Conservation (phyloP, 2,113 vertebrate species). For the Elachura formosa region DNA sequence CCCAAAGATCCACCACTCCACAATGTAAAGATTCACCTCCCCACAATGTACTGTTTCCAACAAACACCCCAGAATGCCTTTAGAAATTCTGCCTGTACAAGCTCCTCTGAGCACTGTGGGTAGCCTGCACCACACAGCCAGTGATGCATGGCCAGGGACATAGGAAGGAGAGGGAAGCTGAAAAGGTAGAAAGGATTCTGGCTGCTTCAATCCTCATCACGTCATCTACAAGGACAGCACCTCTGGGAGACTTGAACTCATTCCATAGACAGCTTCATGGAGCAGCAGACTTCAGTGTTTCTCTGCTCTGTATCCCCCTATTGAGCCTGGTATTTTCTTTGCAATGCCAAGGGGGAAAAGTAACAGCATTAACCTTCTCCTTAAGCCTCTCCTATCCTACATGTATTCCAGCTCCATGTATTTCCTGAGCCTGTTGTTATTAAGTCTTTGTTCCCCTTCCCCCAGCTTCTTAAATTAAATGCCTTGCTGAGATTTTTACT, state of each 20-base stretch:
- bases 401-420: neutral
- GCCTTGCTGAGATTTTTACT: slow-evolving; percentile 25
- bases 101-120: neutral
- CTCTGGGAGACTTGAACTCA: neutral
- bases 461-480: slow-evolving; percentile 23
- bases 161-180: neutral
- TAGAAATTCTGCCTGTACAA: neutral
- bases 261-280: neutral
- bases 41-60: neutral
- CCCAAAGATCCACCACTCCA: neutral
- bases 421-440: slow-evolving; percentile 33
- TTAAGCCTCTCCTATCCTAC: slow-evolving; percentile 2
- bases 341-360: neutral
- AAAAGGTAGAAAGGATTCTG: neutral
- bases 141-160: neutral
- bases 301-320: neutral
- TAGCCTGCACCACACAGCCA: neutral
- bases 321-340: neutral
- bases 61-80: neutral
- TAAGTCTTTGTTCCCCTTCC: slow-evolving; percentile 21
- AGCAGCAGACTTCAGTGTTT: neutral
- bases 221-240: neutral
- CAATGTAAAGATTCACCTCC: neutral
- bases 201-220: neutral
- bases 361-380: neutral